Evolutionary conservation across 2,888 invertebrate genomes (phyloP).

Genomic region (Thecocarcelia acutangulata): DNA sequence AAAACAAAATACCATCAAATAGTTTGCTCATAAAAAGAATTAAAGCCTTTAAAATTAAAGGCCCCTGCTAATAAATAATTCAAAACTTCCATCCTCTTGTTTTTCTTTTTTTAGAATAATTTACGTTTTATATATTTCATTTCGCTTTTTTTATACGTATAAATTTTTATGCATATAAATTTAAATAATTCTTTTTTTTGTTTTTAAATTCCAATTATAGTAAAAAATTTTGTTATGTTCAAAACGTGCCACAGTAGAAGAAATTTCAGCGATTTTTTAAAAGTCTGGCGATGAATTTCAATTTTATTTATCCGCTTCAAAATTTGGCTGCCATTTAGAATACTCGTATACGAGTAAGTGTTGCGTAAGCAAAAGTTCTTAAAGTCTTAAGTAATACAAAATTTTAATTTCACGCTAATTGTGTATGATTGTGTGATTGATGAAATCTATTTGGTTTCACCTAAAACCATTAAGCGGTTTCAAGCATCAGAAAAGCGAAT

Average conservation of each 20-base stretch:
- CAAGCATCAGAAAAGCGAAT: too few relatives aligned
- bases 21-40: background rate
- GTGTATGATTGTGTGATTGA: too few relatives aligned
- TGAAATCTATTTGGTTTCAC: too few relatives aligned
- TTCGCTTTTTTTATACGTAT: slow-evolving; percentile 4
- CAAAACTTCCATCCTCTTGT: background rate
- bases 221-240: slow-evolving; percentile 15
- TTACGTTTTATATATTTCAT: slow-evolving; percentile 28
- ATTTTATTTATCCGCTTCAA: slow-evolving; percentile 16
- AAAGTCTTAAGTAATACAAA: background rate
- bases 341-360: too few relatives aligned
- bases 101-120: slow-evolving; percentile 24
- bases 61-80: slow-evolving; percentile 19
- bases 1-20: too few relatives aligned
- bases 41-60: background rate
- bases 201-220: slow-evolving; percentile 15
- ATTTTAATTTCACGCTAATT: too few relatives aligned
- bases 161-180: background rate
- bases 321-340: slow-evolving; percentile 10
- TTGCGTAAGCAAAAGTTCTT: background rate
- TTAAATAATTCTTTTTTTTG: too few relatives aligned
- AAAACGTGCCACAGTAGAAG: slow-evolving; percentile 46
- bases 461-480: too few relatives aligned
- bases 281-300: slow-evolving; percentile 28
- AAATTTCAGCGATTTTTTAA: slow-evolving; percentile 15